Evolutionary conservation across 2,113 vertebrate genomes (phyloP).

Genomic region (human (Homo sapiens)): GRCh38 chr11:133625001-133625500

Average conservation of each 20-base stretch:
- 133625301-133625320: background rate
- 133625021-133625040: background rate
- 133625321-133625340: background rate
- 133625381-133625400: rapidly evolving
- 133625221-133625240: background rate
- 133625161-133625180: background rate
- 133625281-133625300: rapidly evolving
- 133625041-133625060: background rate
- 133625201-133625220: background rate
- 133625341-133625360: background rate
- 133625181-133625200: background rate
- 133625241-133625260: background rate
- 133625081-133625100: background rate
- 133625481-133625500: constrained; percentile 75
- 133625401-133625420: background rate
- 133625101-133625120: constrained; percentile 36
- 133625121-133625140: background rate
- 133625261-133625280: background rate
- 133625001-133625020: background rate
- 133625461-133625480: constrained; percentile 72
- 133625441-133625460: constrained; percentile 58
- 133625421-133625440: background rate
- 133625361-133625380: no score
- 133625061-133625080: background rate
- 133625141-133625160: background rate